Evolutionary conservation across 2,797 vertebrate genomes (phyloP).

Genomic region (Falco cherrug): DNA sequence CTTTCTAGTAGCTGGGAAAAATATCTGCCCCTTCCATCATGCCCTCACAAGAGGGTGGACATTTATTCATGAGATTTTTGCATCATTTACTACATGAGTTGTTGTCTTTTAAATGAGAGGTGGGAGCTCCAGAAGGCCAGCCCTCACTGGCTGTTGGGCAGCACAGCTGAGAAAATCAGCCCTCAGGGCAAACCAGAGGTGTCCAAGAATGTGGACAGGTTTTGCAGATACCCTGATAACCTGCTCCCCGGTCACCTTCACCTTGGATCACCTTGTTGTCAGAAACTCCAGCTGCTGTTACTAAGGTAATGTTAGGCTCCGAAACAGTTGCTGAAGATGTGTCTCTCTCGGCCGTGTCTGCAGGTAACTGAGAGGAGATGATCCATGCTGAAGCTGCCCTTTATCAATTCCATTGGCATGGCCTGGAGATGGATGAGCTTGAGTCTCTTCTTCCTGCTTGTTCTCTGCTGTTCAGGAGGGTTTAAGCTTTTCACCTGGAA

Average conservation of each 20-base stretch:
- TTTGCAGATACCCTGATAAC: background rate
- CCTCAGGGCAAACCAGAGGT: fast-evolving
- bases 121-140: background rate
- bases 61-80: background rate
- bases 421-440: background rate
- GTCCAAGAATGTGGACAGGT: background rate
- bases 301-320: background rate
- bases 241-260: background rate
- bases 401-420: background rate
- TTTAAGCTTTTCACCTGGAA: background rate
- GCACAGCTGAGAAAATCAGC: background rate
- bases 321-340: background rate
- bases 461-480: background rate
- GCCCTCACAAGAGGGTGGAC: background rate
- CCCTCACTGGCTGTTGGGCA: background rate
- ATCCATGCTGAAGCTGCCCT: background rate
- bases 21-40: background rate
- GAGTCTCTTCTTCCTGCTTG: background rate
- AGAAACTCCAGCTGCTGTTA: background rate
- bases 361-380: background rate
- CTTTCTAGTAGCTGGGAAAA: background rate
- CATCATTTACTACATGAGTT: background rate
- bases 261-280: background rate
- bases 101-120: background rate
- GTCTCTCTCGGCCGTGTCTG: background rate